Evolutionary conservation across 2,113 vertebrate genomes (phyloP).

Genomic region (Mastomys natalensis): DNA sequence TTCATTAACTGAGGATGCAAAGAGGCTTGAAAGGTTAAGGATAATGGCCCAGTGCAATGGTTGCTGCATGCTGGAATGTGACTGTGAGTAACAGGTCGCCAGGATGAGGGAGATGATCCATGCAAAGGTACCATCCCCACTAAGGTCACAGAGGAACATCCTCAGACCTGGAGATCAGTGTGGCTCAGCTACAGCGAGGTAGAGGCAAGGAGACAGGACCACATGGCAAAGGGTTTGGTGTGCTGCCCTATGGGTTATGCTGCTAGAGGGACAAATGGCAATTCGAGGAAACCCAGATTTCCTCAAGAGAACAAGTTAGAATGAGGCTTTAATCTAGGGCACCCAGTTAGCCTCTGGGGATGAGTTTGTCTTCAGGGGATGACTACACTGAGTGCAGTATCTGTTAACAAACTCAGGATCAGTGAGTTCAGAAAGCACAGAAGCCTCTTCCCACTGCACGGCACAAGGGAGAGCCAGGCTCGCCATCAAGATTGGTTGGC

Average conservation of each 20-base stretch:
- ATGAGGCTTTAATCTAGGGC: not conserved
- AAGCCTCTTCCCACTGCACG: not conserved
- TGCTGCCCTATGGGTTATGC: rapidly evolving
- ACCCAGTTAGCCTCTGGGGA: not conserved
- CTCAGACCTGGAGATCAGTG: not conserved
- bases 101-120: not conserved
- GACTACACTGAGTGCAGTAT: not conserved
- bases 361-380: not conserved
- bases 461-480: not conserved
- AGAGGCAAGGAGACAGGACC: not conserved
- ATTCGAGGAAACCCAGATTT: not conserved
- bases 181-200: not conserved
- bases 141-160: not conserved
- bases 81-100: not conserved
- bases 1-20: not conserved
- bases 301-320: not conserved
- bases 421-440: not conserved
- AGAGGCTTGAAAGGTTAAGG: not conserved
- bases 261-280: not conserved
- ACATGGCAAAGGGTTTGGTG: not conserved
- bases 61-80: not conserved
- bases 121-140: rapidly evolving
- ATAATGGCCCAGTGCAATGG: not conserved
- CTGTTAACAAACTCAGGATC: not conserved
- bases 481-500: slow-evolving; percentile 29